Base-by-base conservation (phyloP, 2,888 invertebrate genomes). In the Heteromurus nitidus region DNA sequence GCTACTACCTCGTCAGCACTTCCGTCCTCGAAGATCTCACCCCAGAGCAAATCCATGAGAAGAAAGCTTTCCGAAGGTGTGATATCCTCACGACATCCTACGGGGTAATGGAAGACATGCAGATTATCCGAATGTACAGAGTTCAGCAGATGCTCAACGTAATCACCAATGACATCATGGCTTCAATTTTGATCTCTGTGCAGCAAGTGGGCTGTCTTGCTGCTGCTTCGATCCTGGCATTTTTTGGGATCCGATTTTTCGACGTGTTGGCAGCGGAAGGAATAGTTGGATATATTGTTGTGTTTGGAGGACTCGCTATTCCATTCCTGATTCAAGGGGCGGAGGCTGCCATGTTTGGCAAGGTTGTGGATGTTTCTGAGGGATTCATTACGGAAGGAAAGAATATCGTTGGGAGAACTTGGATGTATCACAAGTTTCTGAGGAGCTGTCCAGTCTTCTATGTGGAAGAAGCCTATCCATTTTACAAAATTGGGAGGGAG, bases 381-480 rank as follows among this genome's bases (percentile, higher is more conserved):
- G 36, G 0, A 16, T 67, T 76, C n/a, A 60, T 18, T n/a, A 31
- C 42, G 2, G 22, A 2, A 2, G 44, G 42, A 16, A 18, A 16
- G 1, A 60, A 24, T 18, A 0, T 75, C 5, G 5, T 60, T 20
- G 1, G 3, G 5, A 44, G 67, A 24, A 11, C 30, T 1, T 42
- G 47, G 0, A 1, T 70, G 26, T 42, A 44, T n/a, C 0, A n/a
- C 0, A 28, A 3, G 20, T 72, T 79, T 42, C 1, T 36, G 0
- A 28, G 55, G 13, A 79, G 79, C 20, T 79, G 70, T 24, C 2
- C 2, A 2, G 65, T 28, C 2, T 55, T 72, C 16, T 53, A 70
- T 30, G 30, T 79, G 18, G 20, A 77, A 11, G 62, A 69, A 18
- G 69, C 36, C 3, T 77, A 77, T n/a, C 69, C 77, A n/a, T 77